Evolutionary conservation across 2,113 vertebrate species (phyloP), one percentile per base, ranked within the genome.

Genomic region (Silurus glanis): DNA sequence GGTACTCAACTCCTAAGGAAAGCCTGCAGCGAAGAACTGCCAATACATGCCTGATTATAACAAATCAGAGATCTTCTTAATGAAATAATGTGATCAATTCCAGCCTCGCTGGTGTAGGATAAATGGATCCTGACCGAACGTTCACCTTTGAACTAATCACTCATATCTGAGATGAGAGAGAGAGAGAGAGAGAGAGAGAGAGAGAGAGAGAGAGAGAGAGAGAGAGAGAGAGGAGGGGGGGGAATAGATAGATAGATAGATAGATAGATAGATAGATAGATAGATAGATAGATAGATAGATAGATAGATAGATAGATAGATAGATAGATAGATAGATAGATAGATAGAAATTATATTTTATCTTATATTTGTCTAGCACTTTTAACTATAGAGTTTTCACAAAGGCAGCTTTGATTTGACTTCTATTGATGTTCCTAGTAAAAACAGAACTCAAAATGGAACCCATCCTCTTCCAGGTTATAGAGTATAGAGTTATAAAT

Each of bases 51-150:
- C 96, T 97, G 97, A 98, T 98, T 97, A 97, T 96, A 97, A 99
- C 98, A 95, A 99, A 99, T 99, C 97, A 97, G 97, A 94, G 94
- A 95, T 81, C 95, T 96, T 95, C 96, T 97, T 94, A 96, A 96
- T 93, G 93, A 97, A 96, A 97, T 98, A 97, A 99, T 96, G 96
- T 97, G 97, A 99, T 99, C 97, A 99, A 98, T 99, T 98, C 97
- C 17, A 67, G 6, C 8, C 53, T 6, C 16, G 97, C 64, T 98
- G 98, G 96, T 96, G 89, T 96, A 97, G 96, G 97, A 99, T 98
- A 98, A 99, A 98, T 99, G 97, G 96, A 94, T 96, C 92, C 94
- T 97, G 98, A 99, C 97, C 97, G 64, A 74, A 94, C 67, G 95
- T 95, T 98, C 96, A 99, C 97, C 98, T 95, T 92, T 94, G 55